These are phyloP conservation scores for Rhamnusium bicolor DNA, from an alignment of 2,888 invertebrate species.

Conservation along the genomic window DNA sequence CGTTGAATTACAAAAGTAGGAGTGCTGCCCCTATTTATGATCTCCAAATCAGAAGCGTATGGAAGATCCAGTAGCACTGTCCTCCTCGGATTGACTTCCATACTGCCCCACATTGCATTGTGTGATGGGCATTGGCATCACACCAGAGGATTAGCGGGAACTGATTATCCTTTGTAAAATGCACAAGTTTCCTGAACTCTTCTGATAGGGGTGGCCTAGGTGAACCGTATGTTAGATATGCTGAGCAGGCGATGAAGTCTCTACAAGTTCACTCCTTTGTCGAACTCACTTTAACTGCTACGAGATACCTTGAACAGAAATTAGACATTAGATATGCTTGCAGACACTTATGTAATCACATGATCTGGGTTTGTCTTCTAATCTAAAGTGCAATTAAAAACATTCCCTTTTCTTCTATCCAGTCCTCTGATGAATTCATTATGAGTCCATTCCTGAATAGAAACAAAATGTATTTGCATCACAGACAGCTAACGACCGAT, in stretches of 20 bases:
- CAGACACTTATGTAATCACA: background rate
- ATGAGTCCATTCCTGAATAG: too few relatives aligned
- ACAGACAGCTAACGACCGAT: too few relatives aligned
- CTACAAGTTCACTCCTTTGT: background rate
- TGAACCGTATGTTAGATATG: background rate
- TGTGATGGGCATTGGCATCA: background rate
- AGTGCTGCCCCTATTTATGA: too few relatives aligned
- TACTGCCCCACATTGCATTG: background rate
- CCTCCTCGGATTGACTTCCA: too few relatives aligned
- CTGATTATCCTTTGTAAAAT: background rate
- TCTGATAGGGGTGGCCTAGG: background rate
- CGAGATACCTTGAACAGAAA: background rate
- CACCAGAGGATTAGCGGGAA: background rate
- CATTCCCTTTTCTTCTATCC: background rate
- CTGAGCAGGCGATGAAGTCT: background rate
- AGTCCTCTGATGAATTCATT: too few relatives aligned
- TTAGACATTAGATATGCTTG: background rate
- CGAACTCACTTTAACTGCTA: background rate
- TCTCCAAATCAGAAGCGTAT: too few relatives aligned
- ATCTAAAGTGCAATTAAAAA: background rate
- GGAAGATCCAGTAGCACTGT: background rate
- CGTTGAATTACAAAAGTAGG: too few relatives aligned
- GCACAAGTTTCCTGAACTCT: background rate
- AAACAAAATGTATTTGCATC: too few relatives aligned
- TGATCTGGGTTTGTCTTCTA: background rate